A percentile compares a stretch with the other conserved stretches of the same genome.
phyloP scores from a whole-genome alignment of 2,797 vertebrate species.

The Urocyon cinereoargenteus region DNA sequence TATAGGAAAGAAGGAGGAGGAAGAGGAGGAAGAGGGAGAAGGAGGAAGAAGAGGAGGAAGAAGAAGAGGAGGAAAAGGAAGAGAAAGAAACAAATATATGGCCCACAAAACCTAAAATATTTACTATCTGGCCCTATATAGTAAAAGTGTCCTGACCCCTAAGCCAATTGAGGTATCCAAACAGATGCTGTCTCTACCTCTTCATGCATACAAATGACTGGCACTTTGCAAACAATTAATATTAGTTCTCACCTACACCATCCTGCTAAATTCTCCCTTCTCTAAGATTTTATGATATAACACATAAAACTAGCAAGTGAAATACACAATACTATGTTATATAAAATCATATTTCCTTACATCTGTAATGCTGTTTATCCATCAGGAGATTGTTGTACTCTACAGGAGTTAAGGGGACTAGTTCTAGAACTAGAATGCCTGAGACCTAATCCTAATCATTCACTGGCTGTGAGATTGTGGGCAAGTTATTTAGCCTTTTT shows the following conservation, averaged over 20 bases:
- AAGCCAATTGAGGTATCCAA: neutral
- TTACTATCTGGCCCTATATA: neutral
- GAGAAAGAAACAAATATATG: neutral
- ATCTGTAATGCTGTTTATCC: neutral
- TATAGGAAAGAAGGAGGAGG: neutral
- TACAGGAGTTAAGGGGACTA: neutral
- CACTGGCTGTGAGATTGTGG: neutral
- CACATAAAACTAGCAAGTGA: neutral
- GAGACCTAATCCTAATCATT: neutral
- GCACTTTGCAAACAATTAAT: neutral
- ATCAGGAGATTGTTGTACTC: neutral
- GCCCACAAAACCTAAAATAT: neutral
- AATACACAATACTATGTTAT: neutral
- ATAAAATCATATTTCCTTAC: neutral
- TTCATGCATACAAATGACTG: neutral
- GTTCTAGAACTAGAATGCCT: neutral
- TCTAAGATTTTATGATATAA: neutral
- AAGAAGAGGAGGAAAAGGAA: neutral
- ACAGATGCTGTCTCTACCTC: neutral
- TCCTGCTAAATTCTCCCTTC: neutral
- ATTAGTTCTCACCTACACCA: neutral
- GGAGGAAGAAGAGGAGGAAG: accelerated
- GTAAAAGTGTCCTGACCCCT: neutral
- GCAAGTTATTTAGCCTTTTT: neutral
- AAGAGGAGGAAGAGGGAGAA: accelerated